Conservation (phyloP, 2,113 vertebrate species). For the Chiloscyllium plagiosum region DNA sequence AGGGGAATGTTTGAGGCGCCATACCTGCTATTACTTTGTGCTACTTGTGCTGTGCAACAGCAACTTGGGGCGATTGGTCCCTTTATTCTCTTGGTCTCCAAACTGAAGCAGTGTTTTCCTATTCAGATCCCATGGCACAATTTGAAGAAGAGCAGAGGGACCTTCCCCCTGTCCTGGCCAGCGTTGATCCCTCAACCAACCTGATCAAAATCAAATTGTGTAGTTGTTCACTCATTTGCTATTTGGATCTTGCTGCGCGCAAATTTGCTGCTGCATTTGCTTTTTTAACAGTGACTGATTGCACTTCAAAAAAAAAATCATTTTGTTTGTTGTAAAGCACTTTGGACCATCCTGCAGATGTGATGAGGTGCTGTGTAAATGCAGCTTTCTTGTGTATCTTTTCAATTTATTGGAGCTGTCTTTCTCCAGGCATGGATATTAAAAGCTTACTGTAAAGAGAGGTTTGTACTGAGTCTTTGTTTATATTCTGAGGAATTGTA, state of each 20-base stretch:
- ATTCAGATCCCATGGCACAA: slow-evolving; percentile 5
- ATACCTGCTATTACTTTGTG: neutral
- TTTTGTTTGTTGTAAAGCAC: neutral
- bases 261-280: slow-evolving; percentile 25
- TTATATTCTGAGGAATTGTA: neutral
- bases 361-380: neutral
- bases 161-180: neutral
- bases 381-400: neutral
- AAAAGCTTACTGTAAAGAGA: neutral
- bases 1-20: neutral
- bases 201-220: neutral
- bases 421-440: neutral
- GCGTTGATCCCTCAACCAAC: neutral
- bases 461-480: slow-evolving; percentile 20
- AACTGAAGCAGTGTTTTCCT: neutral
- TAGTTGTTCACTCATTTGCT: neutral
- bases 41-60: slow-evolving; percentile 6
- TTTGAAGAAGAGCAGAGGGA: neutral
- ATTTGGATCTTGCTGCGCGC: slow-evolving; percentile 12
- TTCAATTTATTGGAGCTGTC: neutral
- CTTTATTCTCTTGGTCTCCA: neutral
- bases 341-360: neutral
- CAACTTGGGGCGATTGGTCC: neutral
- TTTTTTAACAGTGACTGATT: neutral
- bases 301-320: neutral